Conservation (phyloP, 2,113 vertebrate species). For the Rhabdomys dilectus region DNA sequence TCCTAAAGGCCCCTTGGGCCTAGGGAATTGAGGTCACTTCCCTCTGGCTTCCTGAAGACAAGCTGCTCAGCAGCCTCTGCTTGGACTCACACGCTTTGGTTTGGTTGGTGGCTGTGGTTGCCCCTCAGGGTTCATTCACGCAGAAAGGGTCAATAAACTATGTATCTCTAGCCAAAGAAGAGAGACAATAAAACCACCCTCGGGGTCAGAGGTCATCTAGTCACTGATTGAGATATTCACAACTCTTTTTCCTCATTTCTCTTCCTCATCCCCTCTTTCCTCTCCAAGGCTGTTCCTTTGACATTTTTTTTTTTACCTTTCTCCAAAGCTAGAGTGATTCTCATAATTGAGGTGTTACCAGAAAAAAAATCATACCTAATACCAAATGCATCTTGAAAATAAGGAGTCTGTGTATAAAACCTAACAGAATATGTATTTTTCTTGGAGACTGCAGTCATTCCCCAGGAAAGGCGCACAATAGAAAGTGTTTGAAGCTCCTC, state of each 20-base stretch:
- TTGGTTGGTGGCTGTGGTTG: conserved; percentile 81
- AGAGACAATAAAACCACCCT: conserved; percentile 90
- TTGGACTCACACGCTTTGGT: conserved; percentile 70
- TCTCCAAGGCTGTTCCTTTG: neutral
- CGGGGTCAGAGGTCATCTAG: conserved; percentile 88
- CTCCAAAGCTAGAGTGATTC: conserved; percentile 65
- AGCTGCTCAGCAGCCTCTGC: neutral
- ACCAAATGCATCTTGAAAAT: conserved; percentile 62
- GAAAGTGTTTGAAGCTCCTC: conserved; percentile 54
- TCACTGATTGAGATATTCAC: conserved; percentile 92
- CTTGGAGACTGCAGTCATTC: neutral
- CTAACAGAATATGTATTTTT: neutral
- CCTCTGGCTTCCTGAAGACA: conserved; percentile 65
- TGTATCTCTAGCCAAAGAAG: conserved; percentile 86
- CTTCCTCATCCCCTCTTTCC: conserved; percentile 52
- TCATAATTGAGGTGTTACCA: neutral
- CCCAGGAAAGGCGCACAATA: neutral
- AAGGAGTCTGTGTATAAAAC: neutral
- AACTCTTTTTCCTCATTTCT: conserved; percentile 75
- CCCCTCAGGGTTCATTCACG: conserved; percentile 87
- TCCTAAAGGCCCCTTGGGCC: conserved; percentile 7
- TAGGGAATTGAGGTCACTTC: conserved; percentile 62
- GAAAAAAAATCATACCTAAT: neutral
- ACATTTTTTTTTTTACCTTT: conserved; percentile 50
- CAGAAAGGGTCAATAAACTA: conserved; percentile 89